phyloP scores from a whole-genome alignment of 2,797 vertebrate species.

The Sarcophilus harrisii region DNA sequence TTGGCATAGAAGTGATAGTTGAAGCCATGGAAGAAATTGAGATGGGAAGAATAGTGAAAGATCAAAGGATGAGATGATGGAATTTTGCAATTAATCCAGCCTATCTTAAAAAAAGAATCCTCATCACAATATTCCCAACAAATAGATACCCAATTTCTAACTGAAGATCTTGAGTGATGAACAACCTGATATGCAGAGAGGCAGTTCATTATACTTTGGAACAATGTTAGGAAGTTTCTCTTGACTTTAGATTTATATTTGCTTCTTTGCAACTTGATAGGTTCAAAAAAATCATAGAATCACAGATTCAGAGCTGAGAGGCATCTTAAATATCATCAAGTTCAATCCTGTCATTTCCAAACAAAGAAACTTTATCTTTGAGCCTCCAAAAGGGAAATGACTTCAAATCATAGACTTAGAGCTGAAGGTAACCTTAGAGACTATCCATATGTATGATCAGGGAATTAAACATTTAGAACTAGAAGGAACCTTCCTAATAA shows the following conservation, averaged over 20 bases:
- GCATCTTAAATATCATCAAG: not conserved
- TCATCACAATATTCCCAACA: not conserved
- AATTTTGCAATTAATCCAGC: not conserved
- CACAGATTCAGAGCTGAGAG: not conserved
- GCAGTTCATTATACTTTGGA: not conserved
- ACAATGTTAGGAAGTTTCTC: not conserved
- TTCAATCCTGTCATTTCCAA: not conserved
- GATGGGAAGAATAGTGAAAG: not conserved
- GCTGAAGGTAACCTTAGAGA: not conserved
- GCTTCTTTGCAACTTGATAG: not conserved
- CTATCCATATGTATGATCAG: not conserved
- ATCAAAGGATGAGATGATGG: not conserved
- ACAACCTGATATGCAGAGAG: not conserved
- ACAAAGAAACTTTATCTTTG: not conserved
- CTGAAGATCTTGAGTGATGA: not conserved
- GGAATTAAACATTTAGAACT: not conserved
- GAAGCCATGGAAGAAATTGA: not conserved
- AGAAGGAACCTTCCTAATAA: not conserved
- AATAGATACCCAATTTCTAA: not conserved
- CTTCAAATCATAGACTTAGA: not conserved
- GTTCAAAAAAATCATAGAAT: not conserved
- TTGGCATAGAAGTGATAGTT: not conserved
- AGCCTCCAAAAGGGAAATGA: not conserved
- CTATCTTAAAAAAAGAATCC: not conserved
- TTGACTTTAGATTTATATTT: not conserved